Evolutionary conservation across 2,888 invertebrate species (phyloP), one percentile per base, ranked within the genome.

Genomic region (Tetragnatha montana): DNA sequence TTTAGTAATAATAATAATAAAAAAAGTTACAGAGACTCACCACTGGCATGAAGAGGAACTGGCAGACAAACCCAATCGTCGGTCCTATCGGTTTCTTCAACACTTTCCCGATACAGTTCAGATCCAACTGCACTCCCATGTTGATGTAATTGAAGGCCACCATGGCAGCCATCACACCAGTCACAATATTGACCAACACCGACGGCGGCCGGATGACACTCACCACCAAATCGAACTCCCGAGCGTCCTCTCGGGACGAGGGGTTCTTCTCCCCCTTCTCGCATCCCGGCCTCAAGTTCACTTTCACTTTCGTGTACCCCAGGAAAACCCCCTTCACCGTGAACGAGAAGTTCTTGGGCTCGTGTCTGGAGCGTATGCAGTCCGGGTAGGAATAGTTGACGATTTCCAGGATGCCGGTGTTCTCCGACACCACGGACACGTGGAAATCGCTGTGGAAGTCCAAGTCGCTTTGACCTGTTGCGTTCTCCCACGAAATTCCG

Each of bases 31-130:
- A 47, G 12, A 6, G 12, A 92, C 93, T 92, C 92, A 94, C 94
- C 93, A 94, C 80, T 8, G 95, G 95, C 95, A 95, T 95, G 83
- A 94, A 92, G 8, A 94, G 86, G 92, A 94, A 95, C 92, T 95
- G 95, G 50, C 94, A 94, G 74, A 93, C 92, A 88, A 94, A 93
- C 0, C 94, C 94, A 35, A 94, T 94, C 4, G 93, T 92, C 0
- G 94, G 95, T 12, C 94, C 94, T 0, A 94, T 92, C 0, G 95
- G 95, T 89, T 92, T 93, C 91, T 92, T 93, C 8, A 95, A 90
- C 0, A 94, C 94, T 76, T 93, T 92, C 88, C 93, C 93, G 60
- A 94, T 93, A 17, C 93, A 92, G 1, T 91, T 60, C 47, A 94
- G 81, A 76, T 94, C 93, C 22, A 94, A 92, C 91, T 94, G 94